phyloP scores from a whole-genome alignment of 2,797 vertebrate species.

The Pterois miles region DNA sequence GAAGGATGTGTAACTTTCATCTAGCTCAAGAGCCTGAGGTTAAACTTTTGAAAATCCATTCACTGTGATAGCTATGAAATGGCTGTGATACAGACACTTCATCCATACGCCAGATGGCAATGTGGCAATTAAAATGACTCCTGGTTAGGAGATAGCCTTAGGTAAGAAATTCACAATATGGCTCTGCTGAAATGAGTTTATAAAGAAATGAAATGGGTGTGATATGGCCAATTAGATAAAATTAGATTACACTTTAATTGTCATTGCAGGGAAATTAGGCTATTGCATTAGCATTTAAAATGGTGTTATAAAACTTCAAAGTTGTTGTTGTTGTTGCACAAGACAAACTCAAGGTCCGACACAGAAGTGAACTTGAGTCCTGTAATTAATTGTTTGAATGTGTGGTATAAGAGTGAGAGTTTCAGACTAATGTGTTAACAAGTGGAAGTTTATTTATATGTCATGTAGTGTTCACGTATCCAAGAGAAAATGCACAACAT shows the following conservation, averaged over 20 bases:
- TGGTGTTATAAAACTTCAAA: conserved; percentile 5
- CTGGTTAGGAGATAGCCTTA: conserved; percentile 40
- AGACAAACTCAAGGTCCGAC: conserved; percentile 1
- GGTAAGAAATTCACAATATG: conserved; percentile 48
- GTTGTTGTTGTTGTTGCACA: conserved; percentile 10
- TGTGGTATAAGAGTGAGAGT: neutral
- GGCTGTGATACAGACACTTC: conserved; percentile 24
- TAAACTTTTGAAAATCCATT: conserved; percentile 25
- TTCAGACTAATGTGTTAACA: neutral
- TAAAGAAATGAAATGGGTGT: conserved; percentile 43
- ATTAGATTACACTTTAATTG: conserved; percentile 52
- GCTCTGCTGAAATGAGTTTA: conserved; percentile 36
- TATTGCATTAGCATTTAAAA: conserved; percentile 25
- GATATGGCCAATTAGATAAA: conserved; percentile 53
- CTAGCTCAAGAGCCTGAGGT: conserved; percentile 29
- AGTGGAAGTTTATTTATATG: neutral
- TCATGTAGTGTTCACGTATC: neutral
- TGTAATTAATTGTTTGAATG: neutral
- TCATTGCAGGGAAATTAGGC: conserved; percentile 29
- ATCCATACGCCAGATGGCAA: conserved; percentile 58
- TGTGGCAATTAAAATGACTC: conserved; percentile 48
- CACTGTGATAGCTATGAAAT: conserved; percentile 14
- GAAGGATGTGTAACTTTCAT: conserved; percentile 6
- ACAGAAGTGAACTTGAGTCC: neutral
- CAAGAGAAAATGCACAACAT: neutral